These are phyloP conservation scores for Portunus trituberculatus DNA, from an alignment of 1,140 invertebrate genomes.

Conservation along the genomic window DNA sequence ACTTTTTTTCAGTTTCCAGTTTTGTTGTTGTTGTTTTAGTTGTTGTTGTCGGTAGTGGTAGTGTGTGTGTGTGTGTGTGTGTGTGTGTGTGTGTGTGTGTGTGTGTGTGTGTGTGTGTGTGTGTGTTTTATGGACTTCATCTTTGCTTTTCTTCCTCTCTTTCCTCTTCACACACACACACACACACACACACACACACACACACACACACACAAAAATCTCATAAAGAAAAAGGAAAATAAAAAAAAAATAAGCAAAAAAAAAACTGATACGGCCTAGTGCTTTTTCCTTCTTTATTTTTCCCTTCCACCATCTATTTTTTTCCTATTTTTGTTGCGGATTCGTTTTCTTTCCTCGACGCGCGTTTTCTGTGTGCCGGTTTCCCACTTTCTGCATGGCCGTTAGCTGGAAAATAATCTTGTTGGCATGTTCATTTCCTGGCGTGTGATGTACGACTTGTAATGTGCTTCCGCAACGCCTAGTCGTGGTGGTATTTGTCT, in stretches of 20 bases:
- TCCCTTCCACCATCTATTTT: not conserved
- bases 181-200: slow-evolving; percentile 49
- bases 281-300: too few species aligned
- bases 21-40: not conserved
- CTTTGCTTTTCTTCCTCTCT: not conserved
- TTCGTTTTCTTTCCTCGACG: not conserved
- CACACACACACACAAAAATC: not conserved
- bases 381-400: slow-evolving; percentile 28
- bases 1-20: not conserved
- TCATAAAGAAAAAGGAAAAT: not conserved
- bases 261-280: not conserved
- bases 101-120: too few species aligned
- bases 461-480: not conserved
- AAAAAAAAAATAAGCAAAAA: not conserved
- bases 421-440: slow-evolving; percentile 52
- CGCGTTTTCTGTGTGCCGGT: not conserved
- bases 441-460: slow-evolving; percentile 27
- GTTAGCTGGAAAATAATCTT: slow-evolving; percentile 47
- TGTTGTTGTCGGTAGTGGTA: not conserved
- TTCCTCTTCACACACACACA: not conserved
- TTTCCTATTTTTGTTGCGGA: not conserved
- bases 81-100: too few species aligned
- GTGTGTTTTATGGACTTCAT: not conserved
- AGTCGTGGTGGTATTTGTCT: slow-evolving; percentile 13
- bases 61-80: slow-evolving; percentile 13